phyloP scores from a whole-genome alignment of 2,888 invertebrate species.

The Drosophila ezoana region DNA sequence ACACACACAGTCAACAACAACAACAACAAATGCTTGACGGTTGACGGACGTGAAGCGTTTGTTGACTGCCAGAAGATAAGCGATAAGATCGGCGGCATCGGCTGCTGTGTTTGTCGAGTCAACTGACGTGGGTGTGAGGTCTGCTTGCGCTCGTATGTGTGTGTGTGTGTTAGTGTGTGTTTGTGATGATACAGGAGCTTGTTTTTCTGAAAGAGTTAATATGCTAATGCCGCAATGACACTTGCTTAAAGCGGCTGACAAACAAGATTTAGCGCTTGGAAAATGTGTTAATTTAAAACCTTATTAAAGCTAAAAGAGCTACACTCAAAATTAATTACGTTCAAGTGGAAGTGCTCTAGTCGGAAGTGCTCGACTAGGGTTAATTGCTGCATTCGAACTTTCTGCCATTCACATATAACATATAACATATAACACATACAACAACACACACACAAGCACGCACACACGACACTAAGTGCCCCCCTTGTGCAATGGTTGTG shows the following conservation, averaged over 20 bases:
- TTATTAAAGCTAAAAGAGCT: no score
- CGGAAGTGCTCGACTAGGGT: no score
- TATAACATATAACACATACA: no score
- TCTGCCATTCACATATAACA: no score
- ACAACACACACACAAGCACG: no score
- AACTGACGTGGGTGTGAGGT: slow-evolving; percentile 19
- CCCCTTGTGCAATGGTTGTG: no score
- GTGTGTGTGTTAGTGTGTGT: slow-evolving; percentile 1
- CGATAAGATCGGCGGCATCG: slow-evolving; percentile 64
- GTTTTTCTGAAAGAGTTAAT: not conserved
- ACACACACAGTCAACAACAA: slow-evolving; percentile 4
- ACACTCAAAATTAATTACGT: no score
- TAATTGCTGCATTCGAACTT: no score
- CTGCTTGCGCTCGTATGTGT: not conserved
- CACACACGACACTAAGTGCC: no score
- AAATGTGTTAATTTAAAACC: not conserved
- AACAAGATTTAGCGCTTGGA: not conserved
- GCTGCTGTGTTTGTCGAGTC: slow-evolving; percentile 55
- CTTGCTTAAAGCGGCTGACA: not conserved
- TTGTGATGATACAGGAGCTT: slow-evolving; percentile 33
- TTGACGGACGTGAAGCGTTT: slow-evolving; percentile 43
- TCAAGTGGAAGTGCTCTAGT: no score
- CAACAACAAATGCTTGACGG: slow-evolving; percentile 14
- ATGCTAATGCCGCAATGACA: slow-evolving; percentile 3
- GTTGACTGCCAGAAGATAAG: slow-evolving; percentile 59